Base-by-base conservation (phyloP, 2,113 vertebrate species). In the Poicephalus meyeri region DNA sequence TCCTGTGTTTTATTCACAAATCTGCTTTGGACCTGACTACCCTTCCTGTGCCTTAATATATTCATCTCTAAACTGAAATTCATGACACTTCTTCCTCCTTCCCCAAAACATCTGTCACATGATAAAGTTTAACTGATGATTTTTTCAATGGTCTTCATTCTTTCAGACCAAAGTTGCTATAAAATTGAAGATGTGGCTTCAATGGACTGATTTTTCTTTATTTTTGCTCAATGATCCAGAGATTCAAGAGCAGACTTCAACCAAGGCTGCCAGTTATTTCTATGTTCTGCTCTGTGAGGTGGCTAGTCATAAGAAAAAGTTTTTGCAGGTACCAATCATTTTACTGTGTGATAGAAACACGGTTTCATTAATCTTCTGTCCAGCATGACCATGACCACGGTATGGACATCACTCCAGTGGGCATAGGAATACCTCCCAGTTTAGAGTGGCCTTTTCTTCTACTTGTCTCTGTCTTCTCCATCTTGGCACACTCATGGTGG, bases 21-120 rank as follows among this genome's bases (percentile, higher is more conserved):
- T 44, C 20, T 89, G 20, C 39, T 79, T 74, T 88, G 44, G 33
- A 33, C 21, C 35, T 84, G 23, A 2, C 3, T 76, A 64, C 13
- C 13, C 18, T 80, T 33, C 6, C 10, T 33, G 16, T 64, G 31
- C 78, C 35, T 69, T 56, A 64, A 82, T 89, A 94, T 94, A 64
- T 65, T 49, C 9, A 15, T 64, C 26, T 85, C 11, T 81, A 50
- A 89, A 82, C n/a, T 29, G 12, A 88, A 88, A n/a, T 70, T 42
- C 2, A 8, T 78, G 13, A 71, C 28, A 42, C 12, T 72, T 53
- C 42, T 69, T 77, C 37, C 49, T 92, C 42, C n/a, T 89, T 91
- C 23, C 28, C 4, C 3, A 7, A 37, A 71, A 71, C 3, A 25
- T 0, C 0, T 28, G 7, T n/a, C 6, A 52, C 0, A 0, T 26